Base-by-base conservation (phyloP, 2,888 invertebrate species). In the Perizoma flavofasciatum region DNA sequence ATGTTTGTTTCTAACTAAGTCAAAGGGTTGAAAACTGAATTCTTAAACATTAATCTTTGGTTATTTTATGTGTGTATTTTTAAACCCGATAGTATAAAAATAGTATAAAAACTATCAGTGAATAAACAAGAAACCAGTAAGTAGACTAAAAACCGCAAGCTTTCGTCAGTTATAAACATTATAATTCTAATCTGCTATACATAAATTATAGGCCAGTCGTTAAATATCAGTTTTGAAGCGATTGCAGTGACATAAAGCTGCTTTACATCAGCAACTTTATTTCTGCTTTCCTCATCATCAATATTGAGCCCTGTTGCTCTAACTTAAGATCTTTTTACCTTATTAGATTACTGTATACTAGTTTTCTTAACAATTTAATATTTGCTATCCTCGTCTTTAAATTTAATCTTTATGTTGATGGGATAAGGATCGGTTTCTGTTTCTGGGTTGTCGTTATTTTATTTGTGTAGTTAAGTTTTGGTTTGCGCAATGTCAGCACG, bases 171-270 rank as follows among this genome's bases (percentile, higher is more conserved):
- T 68, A 79, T 74, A 74, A 80, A 82, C 77, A 79, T 79, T 81
- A 83, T 85, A 80, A 82, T 83, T 87, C 83, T 86, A 86, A 88
- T 86, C 83, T 85, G 73, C 78, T 79, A 82, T 80, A 83, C 83
- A 85, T 88, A 86, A 86, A 88, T 88, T 84, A 87, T 78, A 72
- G 75, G 71, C 72, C 75, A 79, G 82, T 82, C 85, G 85, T 88
- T 88, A 89, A 89, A 88, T 89, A 88, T 88, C 85, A 88, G 85
- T 83, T 83, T 76, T 76, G 78, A 83, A 80, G 82, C 81, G 79
- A 83, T 86, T 85, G 84, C 85, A 84, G 77, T 85, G 84, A 85
- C 86, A 86, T 78, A 84, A 83, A 85, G 82, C 81, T 82, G 81
- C 75, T 82, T 78, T 78, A 66, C 76, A 75, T 78, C 72, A 71